Evolutionary conservation across 2,888 invertebrate genomes (phyloP), one percentile per base, ranked within the genome.

Genomic region (Xestia sexstrigata): DNA sequence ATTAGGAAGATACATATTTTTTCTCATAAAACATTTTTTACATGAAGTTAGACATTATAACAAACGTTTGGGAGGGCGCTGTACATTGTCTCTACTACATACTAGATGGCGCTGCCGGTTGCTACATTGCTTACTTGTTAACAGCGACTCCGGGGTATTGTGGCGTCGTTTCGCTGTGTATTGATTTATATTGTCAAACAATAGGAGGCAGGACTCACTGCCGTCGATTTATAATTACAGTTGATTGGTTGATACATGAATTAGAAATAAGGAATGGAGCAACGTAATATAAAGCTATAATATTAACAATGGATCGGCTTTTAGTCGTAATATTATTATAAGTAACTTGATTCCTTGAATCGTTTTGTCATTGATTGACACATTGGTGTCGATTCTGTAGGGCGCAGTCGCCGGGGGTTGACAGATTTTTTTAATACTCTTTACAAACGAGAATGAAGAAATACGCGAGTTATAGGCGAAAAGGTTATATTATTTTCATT

Each of bases 101-200:
- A 76, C 79, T 78, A 88, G 88, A 81, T 86, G 88, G 88, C 88
- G 88, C 81, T 88, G 65, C 52, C 20, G 2, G 77, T 77, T 66
- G 15, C 71, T 65, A 66, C n/a, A 26, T 47, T 23, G 26, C 23
- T 26, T 30, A 72, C 65, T 58, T 20, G 8, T 2, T 23, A 60
- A 52, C 62, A 26, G 8, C 45, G 20, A 47, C 39, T 47, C 55
- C 58, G n/a, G 13, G n/a, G 42, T 39, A 39, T 62, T 52, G 42
- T 67, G 52, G 65, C 74, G 68, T 47, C 23, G 35, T 66, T 74
- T 63, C 47, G 55, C 30, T 23, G 30, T 30, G 78, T 84, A 86
- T 84, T 84, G 84, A 84, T 86, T 78, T 73, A 70, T 42, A 60
- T 73, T 78, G 74, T 79, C 45, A 30, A 17, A 49, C n/a, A n/a